A percentile compares a stretch with the other conserved stretches of the same genome.
These are phyloP conservation scores for Conopomorpha cramerella DNA, from an alignment of 1,140 invertebrate genomes.

Conservation along the genomic window DNA sequence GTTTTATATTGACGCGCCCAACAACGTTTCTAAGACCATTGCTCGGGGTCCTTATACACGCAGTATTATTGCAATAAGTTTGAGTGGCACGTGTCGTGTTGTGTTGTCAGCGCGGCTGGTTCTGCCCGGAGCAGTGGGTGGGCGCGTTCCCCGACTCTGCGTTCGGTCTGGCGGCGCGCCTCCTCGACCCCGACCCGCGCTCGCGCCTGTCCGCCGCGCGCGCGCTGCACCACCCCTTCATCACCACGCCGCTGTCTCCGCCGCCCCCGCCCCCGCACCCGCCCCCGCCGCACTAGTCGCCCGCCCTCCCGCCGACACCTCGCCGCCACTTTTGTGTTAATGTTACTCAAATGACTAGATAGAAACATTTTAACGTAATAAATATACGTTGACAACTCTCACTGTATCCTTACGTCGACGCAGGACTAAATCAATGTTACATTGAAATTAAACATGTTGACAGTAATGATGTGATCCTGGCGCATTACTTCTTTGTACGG, in stretches of 20 bases:
- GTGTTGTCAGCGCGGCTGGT: constrained; percentile 6
- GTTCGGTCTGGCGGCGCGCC: constrained; percentile 72
- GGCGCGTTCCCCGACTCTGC: constrained; percentile 68
- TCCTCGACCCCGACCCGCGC: constrained; percentile 78
- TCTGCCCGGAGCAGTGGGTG: constrained; percentile 3
- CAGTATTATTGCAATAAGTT: too few relatives aligned
- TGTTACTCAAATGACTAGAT: too few relatives aligned
- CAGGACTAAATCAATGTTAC: too few relatives aligned
- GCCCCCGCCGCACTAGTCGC: too few relatives aligned
- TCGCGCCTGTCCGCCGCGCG: constrained; percentile 73
- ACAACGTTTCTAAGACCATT: neutral
- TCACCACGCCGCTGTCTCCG: constrained; percentile 23
- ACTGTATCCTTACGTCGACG: too few relatives aligned
- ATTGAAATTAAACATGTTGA: too few relatives aligned
- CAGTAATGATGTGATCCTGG: too few relatives aligned
- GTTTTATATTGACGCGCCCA: neutral
- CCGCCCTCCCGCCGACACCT: too few relatives aligned
- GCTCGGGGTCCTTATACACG: neutral
- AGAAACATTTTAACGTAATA: too few relatives aligned
- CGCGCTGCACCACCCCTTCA: constrained; percentile 78
- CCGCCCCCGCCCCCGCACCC: neutral
- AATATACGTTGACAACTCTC: too few relatives aligned
- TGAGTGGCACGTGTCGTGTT: neutral
- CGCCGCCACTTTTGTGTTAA: too few relatives aligned
- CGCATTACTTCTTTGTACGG: too few relatives aligned